These are phyloP conservation scores for Bombus soroeensis DNA, from an alignment of 1,140 invertebrate species.

Conservation along the genomic window DNA sequence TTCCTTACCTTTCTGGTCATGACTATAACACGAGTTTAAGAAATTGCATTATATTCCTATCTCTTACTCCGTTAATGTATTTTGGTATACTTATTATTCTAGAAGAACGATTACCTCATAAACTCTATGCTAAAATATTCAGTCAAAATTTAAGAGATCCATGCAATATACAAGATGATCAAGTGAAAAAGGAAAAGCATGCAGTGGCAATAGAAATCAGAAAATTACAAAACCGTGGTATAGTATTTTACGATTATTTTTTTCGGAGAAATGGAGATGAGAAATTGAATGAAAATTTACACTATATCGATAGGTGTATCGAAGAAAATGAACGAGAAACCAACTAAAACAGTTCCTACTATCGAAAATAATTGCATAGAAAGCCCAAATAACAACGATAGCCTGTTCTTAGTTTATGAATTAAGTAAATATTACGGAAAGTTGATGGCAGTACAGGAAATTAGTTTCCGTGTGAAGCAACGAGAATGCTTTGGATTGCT, in stretches of 20 bases:
- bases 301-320: neutral
- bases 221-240: constrained; percentile 70
- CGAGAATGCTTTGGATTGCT: constrained; percentile 95
- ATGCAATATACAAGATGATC: constrained; percentile 70
- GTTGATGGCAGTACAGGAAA: constrained; percentile 88
- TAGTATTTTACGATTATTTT: constrained; percentile 14
- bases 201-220: constrained; percentile 72
- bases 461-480: constrained; percentile 86
- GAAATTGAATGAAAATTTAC: neutral
- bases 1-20: constrained; percentile 72
- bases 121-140: constrained; percentile 62
- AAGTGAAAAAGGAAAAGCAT: constrained; percentile 78
- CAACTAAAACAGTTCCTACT: neutral
- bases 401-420: constrained; percentile 79
- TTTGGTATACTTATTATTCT: constrained; percentile 73
- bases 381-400: constrained; percentile 53
- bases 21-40: constrained; percentile 70
- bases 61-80: constrained; percentile 73
- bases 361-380: constrained; percentile 3
- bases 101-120: constrained; percentile 71
- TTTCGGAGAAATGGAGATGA: neutral
- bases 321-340: neutral
- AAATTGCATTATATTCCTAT: constrained; percentile 72
- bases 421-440: constrained; percentile 88
- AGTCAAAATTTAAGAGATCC: constrained; percentile 55